phyloP scores from a whole-genome alignment of 2,113 vertebrate genomes.

The Bubo blakistoni region DNA sequence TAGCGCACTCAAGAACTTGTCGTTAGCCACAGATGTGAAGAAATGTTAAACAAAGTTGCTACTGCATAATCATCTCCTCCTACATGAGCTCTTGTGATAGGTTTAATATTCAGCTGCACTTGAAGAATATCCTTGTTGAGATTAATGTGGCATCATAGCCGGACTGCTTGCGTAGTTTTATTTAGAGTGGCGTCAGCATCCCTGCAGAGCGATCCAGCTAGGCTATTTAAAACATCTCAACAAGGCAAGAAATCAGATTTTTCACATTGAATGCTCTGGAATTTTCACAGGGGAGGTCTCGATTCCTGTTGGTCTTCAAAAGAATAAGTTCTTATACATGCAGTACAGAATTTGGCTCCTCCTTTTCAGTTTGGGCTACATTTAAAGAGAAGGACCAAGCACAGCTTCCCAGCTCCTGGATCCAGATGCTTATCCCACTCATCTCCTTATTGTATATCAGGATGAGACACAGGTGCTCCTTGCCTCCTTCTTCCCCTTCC shows the following conservation, averaged over 20 bases:
- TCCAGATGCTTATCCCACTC: not conserved
- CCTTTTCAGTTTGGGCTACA: not conserved
- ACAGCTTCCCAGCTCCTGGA: not conserved
- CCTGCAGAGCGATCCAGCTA: not conserved
- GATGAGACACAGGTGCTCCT: not conserved
- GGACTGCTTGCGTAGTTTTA: not conserved
- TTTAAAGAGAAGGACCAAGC: not conserved
- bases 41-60: constrained; percentile 50
- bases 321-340: not conserved
- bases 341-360: not conserved
- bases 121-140: constrained; percentile 4
- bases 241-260: not conserved
- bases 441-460: not conserved
- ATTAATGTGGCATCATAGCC: not conserved
- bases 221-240: not conserved
- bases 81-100: not conserved
- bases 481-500: not conserved
- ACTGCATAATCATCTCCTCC: constrained; percentile 34
- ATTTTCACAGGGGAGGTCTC: not conserved
- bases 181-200: not conserved
- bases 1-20: not conserved
- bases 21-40: not conserved
- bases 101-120: not conserved
- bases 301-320: not conserved
- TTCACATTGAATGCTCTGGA: not conserved